Conservation (phyloP, 2,888 invertebrate genomes). For the Trissolcus japonicus region DNA sequence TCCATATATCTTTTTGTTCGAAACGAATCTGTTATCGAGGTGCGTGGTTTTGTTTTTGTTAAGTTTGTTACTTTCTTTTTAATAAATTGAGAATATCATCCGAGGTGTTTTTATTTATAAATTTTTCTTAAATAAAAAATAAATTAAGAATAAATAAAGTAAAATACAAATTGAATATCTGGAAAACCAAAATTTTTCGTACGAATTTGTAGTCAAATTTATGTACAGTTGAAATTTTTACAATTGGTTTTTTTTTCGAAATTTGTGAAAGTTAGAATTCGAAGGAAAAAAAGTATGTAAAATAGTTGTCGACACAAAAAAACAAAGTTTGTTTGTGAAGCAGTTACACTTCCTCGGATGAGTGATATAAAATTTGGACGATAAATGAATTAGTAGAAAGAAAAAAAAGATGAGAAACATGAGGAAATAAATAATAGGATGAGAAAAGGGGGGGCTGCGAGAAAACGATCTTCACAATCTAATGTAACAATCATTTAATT, state of each 20-base stretch:
- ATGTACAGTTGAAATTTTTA: not conserved
- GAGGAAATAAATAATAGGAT: slow-evolving; percentile 49
- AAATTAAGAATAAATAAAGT: not conserved
- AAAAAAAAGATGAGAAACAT: slow-evolving; percentile 24
- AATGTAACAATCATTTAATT: slow-evolving; percentile 75
- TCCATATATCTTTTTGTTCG: slow-evolving; percentile 6
- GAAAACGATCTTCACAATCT: slow-evolving; percentile 60
- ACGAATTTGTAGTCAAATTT: not conserved
- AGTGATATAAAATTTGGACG: not conserved
- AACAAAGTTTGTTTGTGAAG: no score
- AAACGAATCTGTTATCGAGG: slow-evolving; percentile 2
- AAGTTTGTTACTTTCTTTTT: slow-evolving; percentile 30
- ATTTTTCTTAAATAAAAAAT: not conserved
- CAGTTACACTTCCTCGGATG: not conserved
- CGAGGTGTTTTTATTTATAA: slow-evolving; percentile 20
- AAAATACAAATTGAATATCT: not conserved
- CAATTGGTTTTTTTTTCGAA: not conserved
- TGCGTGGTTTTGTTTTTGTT: slow-evolving; percentile 27
- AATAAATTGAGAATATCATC: slow-evolving; percentile 34
- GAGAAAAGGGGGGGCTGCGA: slow-evolving; percentile 34
- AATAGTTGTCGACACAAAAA: no score
- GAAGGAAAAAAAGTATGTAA: no score
- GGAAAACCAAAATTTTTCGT: not conserved
- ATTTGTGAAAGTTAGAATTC: not conserved
- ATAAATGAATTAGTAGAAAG: slow-evolving; percentile 17